Evolutionary conservation across 2,113 vertebrate species (phyloP).

Genomic region (Corydoras maculifer): DNA sequence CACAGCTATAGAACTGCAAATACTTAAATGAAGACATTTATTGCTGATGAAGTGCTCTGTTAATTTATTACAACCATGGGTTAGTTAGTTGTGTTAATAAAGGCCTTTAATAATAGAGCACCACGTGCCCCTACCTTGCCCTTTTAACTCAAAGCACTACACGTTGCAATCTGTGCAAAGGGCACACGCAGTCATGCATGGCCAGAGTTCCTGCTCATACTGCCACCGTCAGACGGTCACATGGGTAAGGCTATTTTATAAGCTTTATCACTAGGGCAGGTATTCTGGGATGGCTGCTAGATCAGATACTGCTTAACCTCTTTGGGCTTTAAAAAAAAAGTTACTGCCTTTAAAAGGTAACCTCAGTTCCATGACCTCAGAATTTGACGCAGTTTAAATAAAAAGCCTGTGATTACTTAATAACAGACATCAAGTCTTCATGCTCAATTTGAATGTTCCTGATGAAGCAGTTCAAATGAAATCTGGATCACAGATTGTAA

Average conservation of each 20-base stretch:
- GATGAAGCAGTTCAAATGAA: no score
- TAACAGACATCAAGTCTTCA: constrained; percentile 7
- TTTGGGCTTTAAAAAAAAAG: constrained; percentile 11
- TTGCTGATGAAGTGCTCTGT: not conserved
- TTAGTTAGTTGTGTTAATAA: not conserved
- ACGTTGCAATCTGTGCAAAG: constrained; percentile 21
- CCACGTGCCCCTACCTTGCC: constrained; percentile 4
- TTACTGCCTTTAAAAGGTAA: not conserved
- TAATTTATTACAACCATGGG: not conserved
- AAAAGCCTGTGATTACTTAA: constrained; percentile 7
- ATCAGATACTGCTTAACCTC: constrained; percentile 32
- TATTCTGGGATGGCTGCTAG: constrained; percentile 38
- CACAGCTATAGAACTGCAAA: no score
- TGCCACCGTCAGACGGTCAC: constrained; percentile 38
- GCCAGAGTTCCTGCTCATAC: constrained; percentile 32
- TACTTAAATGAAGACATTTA: no score
- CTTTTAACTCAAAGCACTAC: constrained; percentile 46
- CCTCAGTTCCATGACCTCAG: not conserved
- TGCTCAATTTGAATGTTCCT: no score
- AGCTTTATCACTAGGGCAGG: constrained; percentile 35
- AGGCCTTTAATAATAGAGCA: not conserved
- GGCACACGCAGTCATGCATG: not conserved
- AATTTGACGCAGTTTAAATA: no score
- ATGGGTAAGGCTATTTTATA: constrained; percentile 37
- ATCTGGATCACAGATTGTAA: no score